Percentiles rank a stretch among this genome's conserved stretches.
phyloP scores from a whole-genome alignment of 1,140 invertebrate genomes.

The Nebria ingens region DNA sequence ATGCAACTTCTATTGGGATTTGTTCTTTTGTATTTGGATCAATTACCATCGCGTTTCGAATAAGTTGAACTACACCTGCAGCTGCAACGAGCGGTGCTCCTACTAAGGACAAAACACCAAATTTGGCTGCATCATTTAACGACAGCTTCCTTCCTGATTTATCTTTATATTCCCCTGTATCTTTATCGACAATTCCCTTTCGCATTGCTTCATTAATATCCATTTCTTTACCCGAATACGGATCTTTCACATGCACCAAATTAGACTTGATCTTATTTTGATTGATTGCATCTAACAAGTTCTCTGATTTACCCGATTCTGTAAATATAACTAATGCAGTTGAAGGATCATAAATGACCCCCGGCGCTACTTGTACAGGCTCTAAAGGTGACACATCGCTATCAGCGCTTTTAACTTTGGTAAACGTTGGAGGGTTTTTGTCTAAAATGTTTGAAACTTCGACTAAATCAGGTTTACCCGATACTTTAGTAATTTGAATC shows the following conservation, averaged over 20 bases:
- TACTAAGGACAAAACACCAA: slow-evolving; percentile 57
- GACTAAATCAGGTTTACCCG: slow-evolving; percentile 52
- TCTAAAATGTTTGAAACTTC: slow-evolving; percentile 46
- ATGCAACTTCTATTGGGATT: slow-evolving; percentile 66
- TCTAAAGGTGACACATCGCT: slow-evolving; percentile 43
- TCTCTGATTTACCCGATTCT: slow-evolving; percentile 53
- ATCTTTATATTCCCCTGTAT: slow-evolving; percentile 59
- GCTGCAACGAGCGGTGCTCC: slow-evolving; percentile 60
- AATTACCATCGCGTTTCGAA: slow-evolving; percentile 53
- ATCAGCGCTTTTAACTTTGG: slow-evolving; percentile 37
- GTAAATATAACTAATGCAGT: slow-evolving; percentile 62
- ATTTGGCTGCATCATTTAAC: slow-evolving; percentile 63
- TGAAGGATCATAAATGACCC: slow-evolving; percentile 63
- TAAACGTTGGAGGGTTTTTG: slow-evolving; percentile 33
- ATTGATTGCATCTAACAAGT: slow-evolving; percentile 57
- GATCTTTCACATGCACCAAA: slow-evolving; percentile 67
- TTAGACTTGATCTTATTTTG: slow-evolving; percentile 52
- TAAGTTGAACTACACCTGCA: slow-evolving; percentile 39
- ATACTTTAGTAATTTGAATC: slow-evolving; percentile 49
- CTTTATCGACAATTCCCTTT: slow-evolving; percentile 61
- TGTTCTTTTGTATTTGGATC: slow-evolving; percentile 69
- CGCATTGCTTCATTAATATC: slow-evolving; percentile 65
- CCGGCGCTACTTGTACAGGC: slow-evolving; percentile 55
- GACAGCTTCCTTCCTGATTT: slow-evolving; percentile 51
- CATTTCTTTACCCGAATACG: slow-evolving; percentile 55